Conservation (phyloP, 2,113 vertebrate species). For the Bubalus kerabau region DNA sequence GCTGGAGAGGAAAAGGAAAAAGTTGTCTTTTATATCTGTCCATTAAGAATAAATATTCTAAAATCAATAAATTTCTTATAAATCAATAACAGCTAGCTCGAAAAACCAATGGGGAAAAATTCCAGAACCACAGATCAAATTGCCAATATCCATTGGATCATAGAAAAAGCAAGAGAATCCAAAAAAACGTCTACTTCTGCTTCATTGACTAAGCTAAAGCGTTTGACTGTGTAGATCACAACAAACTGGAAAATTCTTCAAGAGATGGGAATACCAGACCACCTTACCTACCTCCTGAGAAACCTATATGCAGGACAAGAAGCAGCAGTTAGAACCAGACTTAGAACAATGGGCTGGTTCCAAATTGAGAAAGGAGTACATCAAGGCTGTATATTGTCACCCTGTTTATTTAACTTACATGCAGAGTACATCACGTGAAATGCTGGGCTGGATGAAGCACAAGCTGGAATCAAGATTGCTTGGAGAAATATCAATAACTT, state of each 20-base stretch:
- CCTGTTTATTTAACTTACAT: not conserved
- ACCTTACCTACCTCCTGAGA: not conserved
- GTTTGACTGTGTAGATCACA: not conserved
- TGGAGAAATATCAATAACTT: not conserved
- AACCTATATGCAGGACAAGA: not conserved
- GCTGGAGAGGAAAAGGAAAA: not conserved
- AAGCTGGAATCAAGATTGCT: not conserved
- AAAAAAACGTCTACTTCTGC: not conserved
- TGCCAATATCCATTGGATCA: not conserved
- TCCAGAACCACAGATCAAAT: not conserved
- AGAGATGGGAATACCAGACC: not conserved
- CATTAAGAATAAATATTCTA: not conserved
- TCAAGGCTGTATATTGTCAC: not conserved
- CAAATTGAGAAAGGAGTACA: not conserved
- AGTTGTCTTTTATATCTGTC: not conserved
- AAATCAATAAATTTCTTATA: not conserved
- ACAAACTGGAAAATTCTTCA: not conserved
- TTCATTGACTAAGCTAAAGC: not conserved
- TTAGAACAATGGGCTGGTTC: not conserved
- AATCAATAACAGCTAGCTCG: not conserved
- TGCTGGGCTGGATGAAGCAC: not conserved
- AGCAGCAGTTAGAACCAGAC: not conserved
- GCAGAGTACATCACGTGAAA: not conserved
- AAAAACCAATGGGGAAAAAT: not conserved
- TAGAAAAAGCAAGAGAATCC: not conserved